phyloP scores from a whole-genome alignment of 2,888 invertebrate species.

The Rhingia campestris region DNA sequence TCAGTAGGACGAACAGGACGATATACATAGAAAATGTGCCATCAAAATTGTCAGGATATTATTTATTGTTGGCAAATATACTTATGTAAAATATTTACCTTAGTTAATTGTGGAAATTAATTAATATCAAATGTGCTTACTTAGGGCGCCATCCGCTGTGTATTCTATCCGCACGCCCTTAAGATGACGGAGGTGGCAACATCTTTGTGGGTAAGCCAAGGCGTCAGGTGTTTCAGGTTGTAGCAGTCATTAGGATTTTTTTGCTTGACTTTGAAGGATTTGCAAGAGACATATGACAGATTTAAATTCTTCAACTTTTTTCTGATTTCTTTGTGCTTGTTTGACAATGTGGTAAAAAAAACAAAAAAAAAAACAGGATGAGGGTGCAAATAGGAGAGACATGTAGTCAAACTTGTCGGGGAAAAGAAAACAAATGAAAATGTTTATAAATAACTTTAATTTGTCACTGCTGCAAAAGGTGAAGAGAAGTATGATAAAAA shows the following conservation, averaged over 20 bases:
- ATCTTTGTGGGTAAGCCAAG: slow-evolving; percentile 29
- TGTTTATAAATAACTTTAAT: slow-evolving; percentile 71
- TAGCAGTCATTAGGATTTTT: slow-evolving; percentile 40
- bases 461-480: slow-evolving; percentile 54
- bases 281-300: slow-evolving; percentile 67
- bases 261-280: slow-evolving; percentile 29
- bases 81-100: slow-evolving; percentile 68
- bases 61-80: slow-evolving; percentile 70
- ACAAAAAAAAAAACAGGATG: not conserved
- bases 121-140: slow-evolving; percentile 72
- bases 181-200: slow-evolving; percentile 24
- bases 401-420: slow-evolving; percentile 17
- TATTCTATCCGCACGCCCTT: slow-evolving; percentile 13
- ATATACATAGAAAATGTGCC: slow-evolving; percentile 53
- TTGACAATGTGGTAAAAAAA: slow-evolving; percentile 54
- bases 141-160: slow-evolving; percentile 29
- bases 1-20: slow-evolving; percentile 7
- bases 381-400: slow-evolving; percentile 6
- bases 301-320: slow-evolving; percentile 71
- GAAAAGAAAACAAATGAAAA: slow-evolving; percentile 67
- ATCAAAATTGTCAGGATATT: slow-evolving; percentile 59
- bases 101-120: slow-evolving; percentile 72
- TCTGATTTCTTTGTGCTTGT: slow-evolving; percentile 63
- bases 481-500: slow-evolving; percentile 27
- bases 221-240: slow-evolving; percentile 60